These are phyloP conservation scores for Temnothorax unifasciatus DNA, from an alignment of 2,888 invertebrate genomes.

Conservation along the genomic window DNA sequence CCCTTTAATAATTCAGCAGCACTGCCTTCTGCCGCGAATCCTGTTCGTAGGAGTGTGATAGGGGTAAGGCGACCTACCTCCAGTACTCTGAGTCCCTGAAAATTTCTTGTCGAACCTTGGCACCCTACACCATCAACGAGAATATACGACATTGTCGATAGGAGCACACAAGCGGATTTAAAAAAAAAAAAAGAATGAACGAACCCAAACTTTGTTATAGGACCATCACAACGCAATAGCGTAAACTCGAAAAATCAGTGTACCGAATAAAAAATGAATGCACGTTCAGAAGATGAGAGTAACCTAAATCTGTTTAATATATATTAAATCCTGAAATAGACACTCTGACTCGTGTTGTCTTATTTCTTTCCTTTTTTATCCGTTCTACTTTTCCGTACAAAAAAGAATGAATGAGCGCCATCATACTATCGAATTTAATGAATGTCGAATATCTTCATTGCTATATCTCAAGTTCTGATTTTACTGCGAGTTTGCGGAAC, in stretches of 20 bases:
- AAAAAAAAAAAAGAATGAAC: conserved; percentile 47
- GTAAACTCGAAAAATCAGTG: background rate
- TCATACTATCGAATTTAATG: background rate
- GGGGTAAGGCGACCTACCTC: conserved; percentile 15
- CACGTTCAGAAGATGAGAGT: background rate
- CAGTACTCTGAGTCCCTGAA: conserved; percentile 46
- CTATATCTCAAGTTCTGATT: background rate
- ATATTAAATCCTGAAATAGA: background rate
- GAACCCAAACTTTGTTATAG: conserved; percentile 58
- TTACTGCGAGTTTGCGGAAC: background rate
- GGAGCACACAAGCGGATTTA: conserved; percentile 5
- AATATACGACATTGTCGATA: conserved; percentile 70
- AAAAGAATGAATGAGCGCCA: background rate
- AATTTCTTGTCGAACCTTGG: conserved; percentile 53
- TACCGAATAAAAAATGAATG: background rate
- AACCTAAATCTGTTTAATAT: background rate
- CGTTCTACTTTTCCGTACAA: background rate
- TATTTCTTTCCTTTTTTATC: background rate
- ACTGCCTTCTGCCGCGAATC: conserved; percentile 64
- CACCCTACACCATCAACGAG: conserved; percentile 59
- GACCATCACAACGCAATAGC: conserved; percentile 8
- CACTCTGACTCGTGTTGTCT: background rate
- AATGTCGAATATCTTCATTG: background rate
- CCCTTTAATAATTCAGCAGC: conserved; percentile 77
- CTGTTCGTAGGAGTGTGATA: conserved; percentile 24